phyloP scores from a whole-genome alignment of 2,113 vertebrate genomes.

The Amia ocellicauda region DNA sequence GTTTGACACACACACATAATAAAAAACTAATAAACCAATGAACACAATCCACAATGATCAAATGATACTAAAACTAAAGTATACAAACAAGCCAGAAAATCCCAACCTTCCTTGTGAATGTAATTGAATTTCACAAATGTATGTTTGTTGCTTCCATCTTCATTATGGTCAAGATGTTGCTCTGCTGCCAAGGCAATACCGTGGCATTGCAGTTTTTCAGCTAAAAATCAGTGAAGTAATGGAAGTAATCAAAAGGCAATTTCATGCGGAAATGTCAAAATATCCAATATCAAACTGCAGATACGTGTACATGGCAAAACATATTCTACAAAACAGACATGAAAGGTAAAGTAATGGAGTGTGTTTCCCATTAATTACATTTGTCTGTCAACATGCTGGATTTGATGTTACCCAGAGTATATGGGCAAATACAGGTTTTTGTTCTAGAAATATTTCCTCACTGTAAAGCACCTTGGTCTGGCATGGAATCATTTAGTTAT shows the following conservation, averaged over 20 bases:
- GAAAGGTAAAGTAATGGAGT: background rate
- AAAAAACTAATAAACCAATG: too few relatives aligned
- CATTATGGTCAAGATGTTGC: background rate
- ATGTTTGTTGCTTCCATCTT: background rate
- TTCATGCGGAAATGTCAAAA: constrained; percentile 7
- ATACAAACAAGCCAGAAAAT: too few relatives aligned
- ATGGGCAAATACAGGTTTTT: too few relatives aligned
- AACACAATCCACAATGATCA: too few relatives aligned
- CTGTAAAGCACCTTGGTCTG: too few relatives aligned
- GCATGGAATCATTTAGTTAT: too few relatives aligned
- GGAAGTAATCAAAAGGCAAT: constrained; percentile 7
- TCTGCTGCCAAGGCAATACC: background rate
- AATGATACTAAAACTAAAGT: too few relatives aligned
- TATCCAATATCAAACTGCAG: background rate
- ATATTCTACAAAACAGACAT: background rate
- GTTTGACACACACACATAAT: too few relatives aligned
- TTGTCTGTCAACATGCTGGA: constrained; percentile 1
- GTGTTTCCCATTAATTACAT: background rate
- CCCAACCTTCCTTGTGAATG: too few relatives aligned
- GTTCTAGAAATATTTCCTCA: too few relatives aligned
- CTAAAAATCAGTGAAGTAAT: background rate
- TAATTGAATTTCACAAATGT: too few relatives aligned
- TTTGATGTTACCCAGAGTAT: background rate
- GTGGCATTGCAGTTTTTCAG: background rate
- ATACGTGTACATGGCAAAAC: background rate